Conservation (phyloP, 2,113 vertebrate genomes). For the Neolamprologus brichardi region DNA sequence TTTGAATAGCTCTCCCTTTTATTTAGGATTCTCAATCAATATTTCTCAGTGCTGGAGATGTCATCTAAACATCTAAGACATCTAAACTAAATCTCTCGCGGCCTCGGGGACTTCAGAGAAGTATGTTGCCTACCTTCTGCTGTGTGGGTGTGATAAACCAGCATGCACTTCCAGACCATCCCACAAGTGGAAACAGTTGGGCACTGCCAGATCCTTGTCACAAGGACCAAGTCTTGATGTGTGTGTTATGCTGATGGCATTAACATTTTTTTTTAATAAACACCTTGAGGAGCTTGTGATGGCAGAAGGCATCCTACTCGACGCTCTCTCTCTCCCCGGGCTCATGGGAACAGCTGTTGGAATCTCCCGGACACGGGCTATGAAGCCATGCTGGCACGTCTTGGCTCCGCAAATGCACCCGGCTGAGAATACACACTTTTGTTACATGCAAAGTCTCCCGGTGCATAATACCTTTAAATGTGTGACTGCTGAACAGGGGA, state of each 20-base stretch:
- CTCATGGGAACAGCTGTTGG: slow-evolving; percentile 63
- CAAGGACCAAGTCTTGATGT: slow-evolving; percentile 29
- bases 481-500: slow-evolving; percentile 49
- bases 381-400: slow-evolving; percentile 44
- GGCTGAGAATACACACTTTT: slow-evolving; percentile 64
- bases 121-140: slow-evolving; percentile 28
- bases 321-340: slow-evolving; percentile 46
- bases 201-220: slow-evolving; percentile 54
- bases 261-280: slow-evolving; percentile 70
- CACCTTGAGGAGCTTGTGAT: slow-evolving; percentile 63
- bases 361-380: slow-evolving; percentile 49
- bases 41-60: slow-evolving; percentile 9
- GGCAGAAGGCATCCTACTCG: slow-evolving; percentile 63
- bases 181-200: slow-evolving; percentile 45
- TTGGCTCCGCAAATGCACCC: slow-evolving; percentile 38
- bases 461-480: slow-evolving; percentile 52
- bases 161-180: slow-evolving; percentile 13
- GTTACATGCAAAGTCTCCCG: slow-evolving; percentile 58
- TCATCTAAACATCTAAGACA: slow-evolving; percentile 4
- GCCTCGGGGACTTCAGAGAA: slow-evolving; percentile 28
- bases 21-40: slow-evolving; percentile 42
- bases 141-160: slow-evolving; percentile 30
- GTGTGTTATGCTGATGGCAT: slow-evolving; percentile 43
- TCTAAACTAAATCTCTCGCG: slow-evolving; percentile 13
- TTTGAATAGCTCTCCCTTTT: slow-evolving; percentile 11